Percentiles rank a stretch among this genome's conserved stretches.
Evolutionary conservation across 2,888 invertebrate genomes (phyloP).

Genomic region (Caenorhabditis plicata): DNA sequence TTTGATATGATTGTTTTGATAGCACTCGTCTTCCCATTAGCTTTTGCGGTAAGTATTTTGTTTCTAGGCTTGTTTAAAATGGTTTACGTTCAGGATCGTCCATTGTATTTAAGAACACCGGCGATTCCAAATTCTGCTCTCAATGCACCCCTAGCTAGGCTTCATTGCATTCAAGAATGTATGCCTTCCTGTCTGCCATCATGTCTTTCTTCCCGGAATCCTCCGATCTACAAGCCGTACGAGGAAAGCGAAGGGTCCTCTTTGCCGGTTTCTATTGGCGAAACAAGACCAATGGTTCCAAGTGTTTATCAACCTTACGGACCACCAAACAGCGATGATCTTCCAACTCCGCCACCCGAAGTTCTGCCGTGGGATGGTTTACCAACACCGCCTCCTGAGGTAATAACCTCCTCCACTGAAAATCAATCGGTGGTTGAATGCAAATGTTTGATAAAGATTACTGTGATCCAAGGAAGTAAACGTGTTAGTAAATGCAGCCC

Average conservation of each 20-base stretch:
- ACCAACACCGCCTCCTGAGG: slow-evolving; percentile 7
- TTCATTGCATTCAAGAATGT: slow-evolving; percentile 19
- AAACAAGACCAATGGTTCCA: too few relatives aligned
- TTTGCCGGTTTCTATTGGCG: too few relatives aligned
- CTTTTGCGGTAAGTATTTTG: slow-evolving; percentile 8
- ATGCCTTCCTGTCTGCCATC: slow-evolving; percentile 27
- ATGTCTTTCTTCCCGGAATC: slow-evolving; percentile 7
- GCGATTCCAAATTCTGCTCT: neutral
- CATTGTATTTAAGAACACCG: slow-evolving; percentile 16
- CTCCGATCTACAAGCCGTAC: slow-evolving; percentile 6
- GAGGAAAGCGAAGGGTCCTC: neutral
- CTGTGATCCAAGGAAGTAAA: slow-evolving; percentile 22
- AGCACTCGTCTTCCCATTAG: slow-evolving; percentile 4
- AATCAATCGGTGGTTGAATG: slow-evolving; percentile 15
- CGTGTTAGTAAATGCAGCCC: slow-evolving; percentile 13
- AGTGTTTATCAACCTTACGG: neutral
- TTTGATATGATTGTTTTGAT: neutral
- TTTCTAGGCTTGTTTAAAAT: neutral
- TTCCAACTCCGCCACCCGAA: slow-evolving; percentile 36
- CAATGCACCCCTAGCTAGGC: slow-evolving; percentile 14
- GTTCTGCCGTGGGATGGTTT: slow-evolving; percentile 3
- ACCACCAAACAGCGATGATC: slow-evolving; percentile 12
- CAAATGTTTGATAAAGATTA: slow-evolving; percentile 30
- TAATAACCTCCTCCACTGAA: slow-evolving; percentile 1
- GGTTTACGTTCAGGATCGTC: slow-evolving; percentile 20